Conservation (phyloP, 2,888 invertebrate genomes). For the Emmelina monodactyla region DNA sequence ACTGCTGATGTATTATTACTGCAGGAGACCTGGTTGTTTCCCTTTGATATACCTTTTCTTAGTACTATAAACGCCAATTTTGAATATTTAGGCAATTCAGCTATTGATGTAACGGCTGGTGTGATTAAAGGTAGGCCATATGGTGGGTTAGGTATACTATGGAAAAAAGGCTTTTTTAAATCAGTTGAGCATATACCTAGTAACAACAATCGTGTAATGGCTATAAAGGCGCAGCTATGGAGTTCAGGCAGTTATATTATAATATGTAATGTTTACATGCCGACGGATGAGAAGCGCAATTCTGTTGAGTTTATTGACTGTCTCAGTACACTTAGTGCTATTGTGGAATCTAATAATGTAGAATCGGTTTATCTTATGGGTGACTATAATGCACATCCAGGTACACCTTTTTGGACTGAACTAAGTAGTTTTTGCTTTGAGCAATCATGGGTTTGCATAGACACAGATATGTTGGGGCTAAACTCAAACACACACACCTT, state of each 20-base stretch:
- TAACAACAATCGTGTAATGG: background rate
- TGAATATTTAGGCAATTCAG: conserved; percentile 6
- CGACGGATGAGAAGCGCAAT: background rate
- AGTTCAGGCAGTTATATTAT: background rate
- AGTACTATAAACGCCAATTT: conserved; percentile 6
- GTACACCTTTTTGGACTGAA: background rate
- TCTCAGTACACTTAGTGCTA: background rate
- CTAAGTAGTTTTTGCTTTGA: background rate
- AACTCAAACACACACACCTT: too few relatives aligned
- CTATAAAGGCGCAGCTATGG: background rate
- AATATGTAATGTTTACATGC: conserved; percentile 1
- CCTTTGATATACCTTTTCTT: conserved; percentile 8
- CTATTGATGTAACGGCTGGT: conserved; percentile 8
- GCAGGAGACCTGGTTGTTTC: conserved; percentile 8
- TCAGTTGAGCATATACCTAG: conserved; percentile 4
- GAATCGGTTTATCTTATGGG: conserved; percentile 1
- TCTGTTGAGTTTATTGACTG: background rate
- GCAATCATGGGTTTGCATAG: background rate
- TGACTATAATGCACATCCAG: conserved; percentile 2
- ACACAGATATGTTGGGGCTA: background rate
- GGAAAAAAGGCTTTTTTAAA: conserved; percentile 8
- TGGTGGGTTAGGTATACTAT: conserved; percentile 11
- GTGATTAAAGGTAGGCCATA: conserved; percentile 7
- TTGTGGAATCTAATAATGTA: background rate
- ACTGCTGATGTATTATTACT: background rate